Evolutionary conservation across 2,113 vertebrate genomes (phyloP).

Genomic region (Dendropsophus ebraccatus): DNA sequence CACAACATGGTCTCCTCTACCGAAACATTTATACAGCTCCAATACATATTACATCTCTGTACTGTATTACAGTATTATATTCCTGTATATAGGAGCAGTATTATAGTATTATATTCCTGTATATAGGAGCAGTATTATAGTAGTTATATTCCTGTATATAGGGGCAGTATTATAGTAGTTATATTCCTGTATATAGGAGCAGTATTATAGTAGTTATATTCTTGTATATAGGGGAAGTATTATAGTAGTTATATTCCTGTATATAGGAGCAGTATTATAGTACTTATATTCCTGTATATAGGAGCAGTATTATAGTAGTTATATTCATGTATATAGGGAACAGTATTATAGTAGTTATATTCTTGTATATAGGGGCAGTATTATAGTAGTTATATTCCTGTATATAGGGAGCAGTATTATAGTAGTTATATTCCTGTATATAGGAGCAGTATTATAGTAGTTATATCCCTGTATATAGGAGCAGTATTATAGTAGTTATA

Average conservation of each 20-base stretch:
- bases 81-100: too few species aligned
- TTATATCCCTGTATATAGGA: neutral
- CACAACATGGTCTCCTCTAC: too few species aligned
- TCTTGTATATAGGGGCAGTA: neutral
- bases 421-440: neutral
- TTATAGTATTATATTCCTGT: too few species aligned
- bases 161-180: neutral
- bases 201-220: too few species aligned
- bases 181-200: too few species aligned
- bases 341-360: constrained; percentile 5
- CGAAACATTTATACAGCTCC: too few species aligned
- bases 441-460: neutral
- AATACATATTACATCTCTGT: too few species aligned
- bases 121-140: too few species aligned
- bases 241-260: constrained; percentile 1
- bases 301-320: neutral
- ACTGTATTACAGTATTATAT: neutral
- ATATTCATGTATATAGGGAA: neutral
- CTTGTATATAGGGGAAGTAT: neutral
- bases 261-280: neutral
- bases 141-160: neutral
- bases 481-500: too few species aligned
- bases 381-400: neutral
- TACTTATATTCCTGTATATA: too few species aligned
- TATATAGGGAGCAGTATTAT: neutral